A percentile compares a stretch with the other conserved stretches of the same genome.
phyloP scores from a whole-genome alignment of 1,140 invertebrate genomes.

The Dolichoris vasculosae region DNA sequence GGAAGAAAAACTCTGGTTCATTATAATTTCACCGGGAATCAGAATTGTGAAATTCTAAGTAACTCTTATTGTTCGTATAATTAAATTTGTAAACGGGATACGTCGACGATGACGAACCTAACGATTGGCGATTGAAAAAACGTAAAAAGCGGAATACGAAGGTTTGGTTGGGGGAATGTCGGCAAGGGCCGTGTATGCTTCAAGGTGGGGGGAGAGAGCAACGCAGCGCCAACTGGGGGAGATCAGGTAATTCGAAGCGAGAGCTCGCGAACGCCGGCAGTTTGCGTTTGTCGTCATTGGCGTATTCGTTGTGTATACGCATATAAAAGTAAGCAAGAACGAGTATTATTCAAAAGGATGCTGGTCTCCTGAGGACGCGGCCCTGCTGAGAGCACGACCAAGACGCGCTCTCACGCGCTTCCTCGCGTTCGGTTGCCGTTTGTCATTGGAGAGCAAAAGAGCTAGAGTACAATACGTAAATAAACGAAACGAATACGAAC shows the following conservation, averaged over 20 bases:
- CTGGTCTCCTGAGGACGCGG: background rate
- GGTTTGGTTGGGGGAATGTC: too few species aligned
- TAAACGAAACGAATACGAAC: background rate
- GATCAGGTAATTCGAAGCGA: conserved; percentile 1
- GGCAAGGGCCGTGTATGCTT: too few species aligned
- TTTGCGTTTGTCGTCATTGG: background rate
- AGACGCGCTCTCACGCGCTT: background rate
- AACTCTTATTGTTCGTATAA: too few species aligned
- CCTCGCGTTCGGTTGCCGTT: background rate
- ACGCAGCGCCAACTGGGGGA: conserved; percentile 36
- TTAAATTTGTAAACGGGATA: too few species aligned
- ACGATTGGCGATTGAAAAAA: too few species aligned
- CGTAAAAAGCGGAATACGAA: background rate
- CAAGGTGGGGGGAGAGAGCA: conserved; percentile 47
- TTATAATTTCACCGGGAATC: too few species aligned
- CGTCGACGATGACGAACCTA: too few species aligned
- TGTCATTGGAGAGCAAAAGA: background rate
- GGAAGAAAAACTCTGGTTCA: background rate
- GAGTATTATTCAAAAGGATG: background rate
- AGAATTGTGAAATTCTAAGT: too few species aligned
- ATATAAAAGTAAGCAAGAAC: background rate
- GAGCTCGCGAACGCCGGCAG: conserved; percentile 10
- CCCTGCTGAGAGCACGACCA: background rate
- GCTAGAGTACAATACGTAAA: background rate
- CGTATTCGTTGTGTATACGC: background rate